Base-by-base conservation (phyloP, 2,888 invertebrate genomes). In the Nysson spinosus region DNA sequence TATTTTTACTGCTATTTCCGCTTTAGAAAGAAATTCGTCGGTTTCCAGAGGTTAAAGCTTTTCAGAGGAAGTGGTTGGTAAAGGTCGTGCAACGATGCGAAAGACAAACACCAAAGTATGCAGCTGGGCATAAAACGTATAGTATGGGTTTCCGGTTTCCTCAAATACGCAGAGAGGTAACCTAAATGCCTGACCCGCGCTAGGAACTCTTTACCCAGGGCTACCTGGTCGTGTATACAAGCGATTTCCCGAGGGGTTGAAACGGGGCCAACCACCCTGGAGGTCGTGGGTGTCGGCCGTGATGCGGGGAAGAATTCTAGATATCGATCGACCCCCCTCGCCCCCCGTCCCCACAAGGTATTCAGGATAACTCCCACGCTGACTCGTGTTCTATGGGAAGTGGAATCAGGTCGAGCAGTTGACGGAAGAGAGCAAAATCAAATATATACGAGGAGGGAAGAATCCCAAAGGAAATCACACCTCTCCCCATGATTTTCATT, bases 201-300 rank as follows among this genome's bases (percentile, higher is more conserved):
- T n/a, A 44, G 43, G 7, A 51, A 16, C 28, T 32, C 32, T 49
- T 20, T 17, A 19, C 17, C 42, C 22, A 20, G 1, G 7, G n/a
- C 28, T n/a, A 34, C 32, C 14, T 24, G 22, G 7, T 3, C 2
- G 2, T 34, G 35, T 43, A 30, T 9, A 32, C 20, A 11, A 35
- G 26, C 16, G 28, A 43, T 51, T 30, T 46, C 30, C 42, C 16
- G 47, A 35, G 71, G 72, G 69, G 61, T 60, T 64, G 60, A 72
- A 82, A 74, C 51, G 72, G 72, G 82, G 82, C 79, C 82, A 75
- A 80, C 77, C 77, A 78, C 79, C 79, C 80, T 63, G 58, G 58
- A 63, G 57, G 39, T 49, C 47, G 61, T 44, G 60, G 57, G 44
- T 39, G 51, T 60, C 50, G 32, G 66, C 39, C 44, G 52, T 56